Conservation (phyloP, 2,113 vertebrate genomes). For the Tragelaphus imberbis region DNA sequence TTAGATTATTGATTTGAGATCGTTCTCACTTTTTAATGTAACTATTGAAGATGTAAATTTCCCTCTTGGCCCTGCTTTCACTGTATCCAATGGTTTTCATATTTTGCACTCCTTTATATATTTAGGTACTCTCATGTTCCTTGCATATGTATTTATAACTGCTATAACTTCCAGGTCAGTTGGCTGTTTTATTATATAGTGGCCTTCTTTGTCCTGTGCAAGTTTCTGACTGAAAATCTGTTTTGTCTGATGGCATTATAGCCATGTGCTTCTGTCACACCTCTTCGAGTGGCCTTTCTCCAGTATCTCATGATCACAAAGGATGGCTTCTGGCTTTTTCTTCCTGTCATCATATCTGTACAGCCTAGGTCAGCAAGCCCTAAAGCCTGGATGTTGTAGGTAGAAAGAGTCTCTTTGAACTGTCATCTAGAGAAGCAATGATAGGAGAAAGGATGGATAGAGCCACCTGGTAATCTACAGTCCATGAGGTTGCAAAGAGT, state of each 20-base stretch:
- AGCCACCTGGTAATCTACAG: background rate
- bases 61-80: background rate
- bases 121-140: background rate
- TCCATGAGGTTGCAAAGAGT: background rate
- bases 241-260: background rate
- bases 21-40: background rate
- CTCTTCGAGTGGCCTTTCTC: background rate
- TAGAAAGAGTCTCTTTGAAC: background rate
- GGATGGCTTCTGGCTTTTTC: background rate
- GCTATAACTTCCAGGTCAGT: background rate
- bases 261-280: background rate
- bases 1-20: background rate
- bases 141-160: background rate
- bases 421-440: background rate
- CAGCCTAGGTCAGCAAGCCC: background rate
- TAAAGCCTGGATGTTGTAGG: background rate
- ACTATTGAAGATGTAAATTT: background rate
- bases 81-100: background rate
- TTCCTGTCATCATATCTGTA: background rate
- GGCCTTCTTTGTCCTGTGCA: background rate
- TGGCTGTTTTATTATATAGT: background rate
- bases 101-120: background rate
- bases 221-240: background rate
- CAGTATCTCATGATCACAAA: background rate
- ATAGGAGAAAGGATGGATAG: background rate